These are phyloP conservation scores for Strix uralensis DNA, from an alignment of 2,113 vertebrate species.

Conservation along the genomic window DNA sequence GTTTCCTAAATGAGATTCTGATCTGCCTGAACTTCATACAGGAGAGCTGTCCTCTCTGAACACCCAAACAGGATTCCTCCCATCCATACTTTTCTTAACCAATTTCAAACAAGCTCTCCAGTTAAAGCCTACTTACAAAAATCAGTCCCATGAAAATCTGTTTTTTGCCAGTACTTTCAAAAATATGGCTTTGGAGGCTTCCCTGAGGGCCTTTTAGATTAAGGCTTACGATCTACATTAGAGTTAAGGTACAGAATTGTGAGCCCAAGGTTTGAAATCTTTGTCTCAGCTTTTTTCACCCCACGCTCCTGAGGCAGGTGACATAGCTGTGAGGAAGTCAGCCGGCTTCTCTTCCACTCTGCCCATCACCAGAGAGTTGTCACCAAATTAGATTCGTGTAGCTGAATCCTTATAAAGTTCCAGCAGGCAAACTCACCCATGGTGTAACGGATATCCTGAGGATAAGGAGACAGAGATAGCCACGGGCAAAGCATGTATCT, in stretches of 20 bases:
- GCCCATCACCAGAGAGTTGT: neutral
- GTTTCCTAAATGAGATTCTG: neutral
- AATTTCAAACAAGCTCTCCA: neutral
- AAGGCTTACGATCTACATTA: neutral
- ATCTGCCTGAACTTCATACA: neutral
- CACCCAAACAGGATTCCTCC: neutral
- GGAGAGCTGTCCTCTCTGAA: neutral
- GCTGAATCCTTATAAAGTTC: neutral
- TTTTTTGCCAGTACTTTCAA: neutral
- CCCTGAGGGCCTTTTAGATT: neutral
- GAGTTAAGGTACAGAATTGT: neutral
- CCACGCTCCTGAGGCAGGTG: accelerated
- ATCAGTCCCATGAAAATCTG: neutral
- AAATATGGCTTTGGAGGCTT: neutral
- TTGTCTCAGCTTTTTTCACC: neutral
- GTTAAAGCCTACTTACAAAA: neutral
- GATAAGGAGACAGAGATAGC: neutral
- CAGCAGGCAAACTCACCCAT: neutral
- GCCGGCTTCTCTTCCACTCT: neutral
- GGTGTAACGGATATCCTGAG: neutral
- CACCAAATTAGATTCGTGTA: neutral
- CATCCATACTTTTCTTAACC: neutral
- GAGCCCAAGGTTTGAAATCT: neutral
- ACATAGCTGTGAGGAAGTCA: neutral
- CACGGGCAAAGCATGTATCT: neutral